These are phyloP conservation scores for Microtus californicus DNA, from an alignment of 2,797 vertebrate genomes.

Conservation along the genomic window DNA sequence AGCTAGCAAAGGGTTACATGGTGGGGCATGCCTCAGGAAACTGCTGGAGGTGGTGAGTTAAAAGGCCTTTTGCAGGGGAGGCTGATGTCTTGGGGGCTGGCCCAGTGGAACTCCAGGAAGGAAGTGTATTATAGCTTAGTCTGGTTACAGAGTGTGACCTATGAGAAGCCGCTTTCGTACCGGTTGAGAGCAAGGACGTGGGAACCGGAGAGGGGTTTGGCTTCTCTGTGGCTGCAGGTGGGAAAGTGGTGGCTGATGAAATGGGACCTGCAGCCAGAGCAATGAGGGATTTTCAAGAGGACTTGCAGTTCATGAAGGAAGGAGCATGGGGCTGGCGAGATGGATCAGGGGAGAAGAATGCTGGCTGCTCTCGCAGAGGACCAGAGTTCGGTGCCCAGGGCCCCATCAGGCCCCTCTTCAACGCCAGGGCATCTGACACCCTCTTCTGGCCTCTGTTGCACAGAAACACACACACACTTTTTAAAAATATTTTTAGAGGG, in stretches of 20 bases:
- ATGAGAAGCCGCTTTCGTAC: background rate
- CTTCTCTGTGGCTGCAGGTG: background rate
- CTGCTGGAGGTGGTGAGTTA: background rate
- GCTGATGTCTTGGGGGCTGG: background rate
- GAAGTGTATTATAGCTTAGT: background rate
- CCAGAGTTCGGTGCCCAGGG: background rate
- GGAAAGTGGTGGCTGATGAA: background rate
- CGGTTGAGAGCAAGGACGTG: conserved; percentile 8
- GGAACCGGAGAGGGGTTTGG: background rate
- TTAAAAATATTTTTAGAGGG: background rate
- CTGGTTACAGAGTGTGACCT: background rate
- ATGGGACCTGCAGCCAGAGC: background rate
- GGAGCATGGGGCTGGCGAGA: background rate
- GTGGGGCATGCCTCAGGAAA: background rate
- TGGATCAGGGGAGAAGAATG: background rate
- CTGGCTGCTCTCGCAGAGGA: background rate
- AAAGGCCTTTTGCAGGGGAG: background rate
- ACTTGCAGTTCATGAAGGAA: background rate
- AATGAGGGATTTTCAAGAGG: background rate
- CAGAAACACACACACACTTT: background rate
- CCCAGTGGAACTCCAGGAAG: background rate
- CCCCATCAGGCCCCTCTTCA: background rate
- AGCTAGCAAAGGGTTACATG: background rate
- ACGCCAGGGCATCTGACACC: background rate
- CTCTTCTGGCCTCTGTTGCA: background rate